Evolutionary conservation across 1,140 invertebrate species (phyloP), one percentile per base, ranked within the genome.

Genomic region (Procambarus virginalis): DNA sequence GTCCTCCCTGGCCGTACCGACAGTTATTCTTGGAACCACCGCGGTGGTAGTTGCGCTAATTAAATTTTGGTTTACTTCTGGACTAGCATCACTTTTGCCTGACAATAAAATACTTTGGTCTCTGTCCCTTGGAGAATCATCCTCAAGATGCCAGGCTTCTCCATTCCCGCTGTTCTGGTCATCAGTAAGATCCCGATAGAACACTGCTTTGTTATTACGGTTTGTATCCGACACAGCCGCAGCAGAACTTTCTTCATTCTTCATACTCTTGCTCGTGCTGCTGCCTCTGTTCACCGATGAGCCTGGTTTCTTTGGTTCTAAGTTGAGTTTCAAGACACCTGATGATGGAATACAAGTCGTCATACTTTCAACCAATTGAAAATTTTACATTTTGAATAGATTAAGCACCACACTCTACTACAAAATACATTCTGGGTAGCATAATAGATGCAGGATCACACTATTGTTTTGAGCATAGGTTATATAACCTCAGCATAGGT

Each of bases 281-380:
- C 78, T 82, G 12, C 58, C 76, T 51, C 82, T 84, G 12, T 64
- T 58, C 20, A 77, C 80, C 20, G 79, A 82, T 55, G 84, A 86
- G n/a, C n/a, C 79, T 22, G 81, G 79, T 79, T 89, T 89, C 75
- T 89, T 89, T 75, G 88, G 88, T 79, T 89, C 88, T 34, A 89
- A 48, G 80, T 89, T 84, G 12, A 89, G 88, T 75, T 84, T 89
- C 82, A 89, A 84, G 46, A 89, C 60, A 89, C 88, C 88, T 89
- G 60, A 34, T 78, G 68, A 55, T 34, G 34, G 45, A 70, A 8
- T 6, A 17, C 17, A 64, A 64, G 3, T 12, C 17, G 17, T 45
- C 20, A n/a, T 34, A 12, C 22, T n/a, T 45, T 49, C 22, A 45
- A 83, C 22, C 14, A 68, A 48, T 14, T 34, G 34, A 34, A 34